Evolutionary conservation across 2,888 invertebrate species (phyloP).

Genomic region (Conomelus anceps): DNA sequence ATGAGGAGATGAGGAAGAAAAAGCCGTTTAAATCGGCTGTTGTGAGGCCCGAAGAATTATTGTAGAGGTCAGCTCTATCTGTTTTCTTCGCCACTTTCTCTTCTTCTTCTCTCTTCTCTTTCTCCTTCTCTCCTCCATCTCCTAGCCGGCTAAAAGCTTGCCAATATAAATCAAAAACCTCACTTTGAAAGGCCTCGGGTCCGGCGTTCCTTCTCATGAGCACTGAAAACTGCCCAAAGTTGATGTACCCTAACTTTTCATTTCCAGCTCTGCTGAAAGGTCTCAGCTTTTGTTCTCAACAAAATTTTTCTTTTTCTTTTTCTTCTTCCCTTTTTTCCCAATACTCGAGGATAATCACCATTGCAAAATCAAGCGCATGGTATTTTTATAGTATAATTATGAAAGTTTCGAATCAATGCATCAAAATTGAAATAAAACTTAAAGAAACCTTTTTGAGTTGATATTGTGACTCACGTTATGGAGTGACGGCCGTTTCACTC

Average conservation of each 20-base stretch:
- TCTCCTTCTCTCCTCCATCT: neutral
- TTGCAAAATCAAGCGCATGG: too few relatives aligned
- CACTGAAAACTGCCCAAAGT: neutral
- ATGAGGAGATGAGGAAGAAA: neutral
- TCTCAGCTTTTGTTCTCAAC: neutral
- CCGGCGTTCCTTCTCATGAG: neutral
- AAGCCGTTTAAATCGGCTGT: neutral
- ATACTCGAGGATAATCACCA: too few relatives aligned
- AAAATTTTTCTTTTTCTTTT: neutral
- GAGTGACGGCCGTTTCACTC: too few relatives aligned
- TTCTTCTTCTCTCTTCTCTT: neutral
- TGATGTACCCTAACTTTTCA: neutral
- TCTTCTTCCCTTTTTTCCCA: too few relatives aligned
- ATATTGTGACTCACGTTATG: too few relatives aligned
- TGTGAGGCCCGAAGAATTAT: neutral
- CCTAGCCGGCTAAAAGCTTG: neutral
- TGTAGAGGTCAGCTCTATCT: conserved; percentile 4
- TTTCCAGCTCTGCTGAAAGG: neutral
- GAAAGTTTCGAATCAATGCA: too few relatives aligned
- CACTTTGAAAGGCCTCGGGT: neutral
- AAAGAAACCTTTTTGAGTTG: too few relatives aligned
- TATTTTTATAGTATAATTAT: too few relatives aligned
- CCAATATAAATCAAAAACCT: neutral
- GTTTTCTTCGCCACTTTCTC: too few relatives aligned
- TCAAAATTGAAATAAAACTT: too few relatives aligned